phyloP scores from a whole-genome alignment of 2,888 invertebrate species.

The Sarcophaga variegata region DNA sequence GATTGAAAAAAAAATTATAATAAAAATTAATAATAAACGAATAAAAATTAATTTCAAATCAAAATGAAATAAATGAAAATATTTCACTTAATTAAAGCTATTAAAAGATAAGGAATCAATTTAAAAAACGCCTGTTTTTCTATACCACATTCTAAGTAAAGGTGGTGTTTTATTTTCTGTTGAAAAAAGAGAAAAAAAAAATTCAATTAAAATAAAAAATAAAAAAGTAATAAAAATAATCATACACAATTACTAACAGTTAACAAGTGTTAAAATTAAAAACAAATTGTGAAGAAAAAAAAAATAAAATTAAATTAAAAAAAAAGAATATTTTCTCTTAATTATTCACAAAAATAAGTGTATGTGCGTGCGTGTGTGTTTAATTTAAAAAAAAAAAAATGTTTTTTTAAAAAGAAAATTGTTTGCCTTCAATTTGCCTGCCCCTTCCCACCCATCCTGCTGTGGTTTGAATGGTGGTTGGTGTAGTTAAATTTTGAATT shows the following conservation, averaged over 20 bases:
- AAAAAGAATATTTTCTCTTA: neutral
- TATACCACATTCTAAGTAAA: neutral
- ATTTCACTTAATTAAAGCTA: neutral
- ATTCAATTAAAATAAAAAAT: no score
- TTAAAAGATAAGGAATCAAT: constrained; percentile 12
- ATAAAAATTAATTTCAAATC: constrained; percentile 1
- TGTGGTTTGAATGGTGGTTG: no score
- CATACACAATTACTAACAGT: neutral
- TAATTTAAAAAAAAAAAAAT: neutral
- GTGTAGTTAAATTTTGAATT: no score
- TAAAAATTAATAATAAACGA: neutral
- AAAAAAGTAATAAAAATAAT: neutral
- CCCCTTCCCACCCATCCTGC: neutral
- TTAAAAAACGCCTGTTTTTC: neutral
- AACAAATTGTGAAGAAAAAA: no score
- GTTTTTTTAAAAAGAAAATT: constrained; percentile 2
- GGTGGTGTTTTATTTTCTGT: neutral
- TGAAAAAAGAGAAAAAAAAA: neutral
- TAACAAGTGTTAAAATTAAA: neutral
- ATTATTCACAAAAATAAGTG: neutral
- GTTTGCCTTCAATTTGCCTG: neutral
- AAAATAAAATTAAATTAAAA: neutral
- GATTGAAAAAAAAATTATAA: constrained; percentile 8
- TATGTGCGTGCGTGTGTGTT: neutral
- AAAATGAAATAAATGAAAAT: neutral